Conservation (phyloP, 2,888 invertebrate genomes). For the Masnerella sp. region DNA sequence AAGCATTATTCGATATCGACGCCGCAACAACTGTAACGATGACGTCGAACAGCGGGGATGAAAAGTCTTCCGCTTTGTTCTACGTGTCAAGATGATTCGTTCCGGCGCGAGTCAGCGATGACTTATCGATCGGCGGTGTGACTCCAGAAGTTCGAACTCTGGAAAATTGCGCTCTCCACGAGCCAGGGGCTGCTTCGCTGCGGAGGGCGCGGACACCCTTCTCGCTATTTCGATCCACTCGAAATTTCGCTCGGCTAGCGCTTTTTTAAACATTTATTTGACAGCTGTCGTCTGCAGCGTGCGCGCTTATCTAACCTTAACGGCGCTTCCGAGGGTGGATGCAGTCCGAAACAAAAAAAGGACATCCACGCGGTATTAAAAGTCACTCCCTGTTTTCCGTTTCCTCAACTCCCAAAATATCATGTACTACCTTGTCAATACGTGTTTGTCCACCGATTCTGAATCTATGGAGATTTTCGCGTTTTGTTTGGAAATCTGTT, state of each 20-base stretch:
- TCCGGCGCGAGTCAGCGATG: conserved; percentile 64
- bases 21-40: conserved; percentile 21
- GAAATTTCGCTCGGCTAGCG: conserved; percentile 76
- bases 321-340: conserved; percentile 34
- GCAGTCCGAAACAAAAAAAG: conserved; percentile 28
- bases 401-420: neutral
- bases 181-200: conserved; percentile 63
- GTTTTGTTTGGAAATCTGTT: too few species aligned
- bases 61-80: conserved; percentile 57
- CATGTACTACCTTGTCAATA: too few species aligned
- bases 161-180: conserved; percentile 66
- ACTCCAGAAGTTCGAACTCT: conserved; percentile 65
- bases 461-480: too few species aligned
- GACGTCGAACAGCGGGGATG: conserved; percentile 13
- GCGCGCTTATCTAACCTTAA: conserved; percentile 60
- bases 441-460: too few species aligned
- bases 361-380: conserved; percentile 31
- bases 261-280: conserved; percentile 77
- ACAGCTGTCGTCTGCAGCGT: conserved; percentile 76
- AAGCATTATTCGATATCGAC: conserved; percentile 10
- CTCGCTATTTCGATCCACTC: conserved; percentile 71
- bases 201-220: conserved; percentile 70
- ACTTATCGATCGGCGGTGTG: conserved; percentile 67
- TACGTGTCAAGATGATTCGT: conserved; percentile 64
- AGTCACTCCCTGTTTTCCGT: conserved; percentile 13